Evolutionary conservation across 2,888 invertebrate genomes (phyloP), one percentile per base, ranked within the genome.

Genomic region (Eulithis testata): DNA sequence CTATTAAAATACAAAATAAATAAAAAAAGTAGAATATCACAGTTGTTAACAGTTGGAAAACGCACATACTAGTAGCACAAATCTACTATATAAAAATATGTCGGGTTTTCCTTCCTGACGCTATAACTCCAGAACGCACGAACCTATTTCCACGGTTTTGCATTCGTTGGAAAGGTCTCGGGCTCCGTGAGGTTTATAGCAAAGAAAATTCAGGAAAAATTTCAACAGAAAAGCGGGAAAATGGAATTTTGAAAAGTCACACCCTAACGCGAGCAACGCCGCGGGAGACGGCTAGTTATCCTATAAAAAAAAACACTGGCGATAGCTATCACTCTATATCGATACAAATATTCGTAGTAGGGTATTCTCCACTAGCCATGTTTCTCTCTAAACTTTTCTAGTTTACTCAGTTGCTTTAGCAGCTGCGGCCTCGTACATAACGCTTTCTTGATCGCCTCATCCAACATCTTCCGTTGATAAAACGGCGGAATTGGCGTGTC

Each of bases 401-500:
- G 76, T 75, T 95, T 95, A 63, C 94, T 94, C 1, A 97, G 85
- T 76, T 95, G 94, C 60, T 94, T 91, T 12, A 95, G 77, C 51
- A 97, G 76, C 7, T 94, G 91, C 0, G 95, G 95, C 68, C 95
- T 94, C 2, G 95, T 95, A 40, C 94, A 90, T 37, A 97, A 83
- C 1, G 95, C 94, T 66, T 94, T 94, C 72, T 94, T 93, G 8
- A 97, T 92, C 0, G 96, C 94, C 3, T 94, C 93, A 40, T 95
- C 93, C 3, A 97, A 88, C 76, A 96, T 89, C 61, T 94, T 91
- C 58, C 93, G 94, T 79, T 96, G 96, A 75, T 95, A 95, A 80
- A 94, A 95, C 0, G 96, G 95, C 0, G 95, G 93, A 75, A 96
- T 95, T 0, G 97, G 96, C 92, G 97, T 96, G 73, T 96, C 96